These are phyloP conservation scores for Rhagonycha fulva DNA, from an alignment of 2,888 invertebrate species.

Conservation along the genomic window DNA sequence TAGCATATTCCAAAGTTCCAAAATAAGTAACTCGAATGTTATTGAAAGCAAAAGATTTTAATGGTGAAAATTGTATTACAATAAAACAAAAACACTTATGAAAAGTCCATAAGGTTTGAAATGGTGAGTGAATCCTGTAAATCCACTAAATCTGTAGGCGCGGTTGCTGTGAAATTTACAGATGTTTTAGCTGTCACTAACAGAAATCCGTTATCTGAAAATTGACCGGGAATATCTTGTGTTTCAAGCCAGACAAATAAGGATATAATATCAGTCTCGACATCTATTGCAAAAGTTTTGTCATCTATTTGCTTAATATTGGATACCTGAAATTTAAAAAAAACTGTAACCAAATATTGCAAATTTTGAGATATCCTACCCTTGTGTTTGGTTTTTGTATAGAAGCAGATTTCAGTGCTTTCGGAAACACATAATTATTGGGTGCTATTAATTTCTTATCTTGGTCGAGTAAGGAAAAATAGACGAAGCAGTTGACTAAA, in stretches of 20 bases:
- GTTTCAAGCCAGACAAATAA: constrained; percentile 74
- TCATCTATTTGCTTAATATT: background rate
- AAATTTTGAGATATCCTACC: constrained; percentile 41
- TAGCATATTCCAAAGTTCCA: too few species aligned
- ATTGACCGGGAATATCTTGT: constrained; percentile 61
- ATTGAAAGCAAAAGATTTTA: background rate
- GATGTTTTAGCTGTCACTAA: constrained; percentile 39
- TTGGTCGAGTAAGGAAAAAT: constrained; percentile 57
- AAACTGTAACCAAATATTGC: background rate
- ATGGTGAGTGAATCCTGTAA: constrained; percentile 42
- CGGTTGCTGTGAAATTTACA: constrained; percentile 41
- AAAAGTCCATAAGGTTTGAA: background rate
- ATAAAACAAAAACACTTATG: background rate
- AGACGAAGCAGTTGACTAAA: constrained; percentile 49
- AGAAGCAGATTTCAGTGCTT: constrained; percentile 59
- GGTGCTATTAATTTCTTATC: constrained; percentile 58
- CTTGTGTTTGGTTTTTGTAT: constrained; percentile 60
- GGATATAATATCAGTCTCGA: constrained; percentile 60
- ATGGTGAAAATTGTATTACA: background rate
- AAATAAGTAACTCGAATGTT: too few species aligned
- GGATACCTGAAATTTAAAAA: constrained; percentile 10
- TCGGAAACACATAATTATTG: constrained; percentile 70
- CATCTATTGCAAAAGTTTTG: constrained; percentile 46
- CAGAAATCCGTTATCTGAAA: constrained; percentile 77
- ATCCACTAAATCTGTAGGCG: constrained; percentile 32